Conservation (phyloP, 2,888 invertebrate genomes). For the Aelia acuminata region DNA sequence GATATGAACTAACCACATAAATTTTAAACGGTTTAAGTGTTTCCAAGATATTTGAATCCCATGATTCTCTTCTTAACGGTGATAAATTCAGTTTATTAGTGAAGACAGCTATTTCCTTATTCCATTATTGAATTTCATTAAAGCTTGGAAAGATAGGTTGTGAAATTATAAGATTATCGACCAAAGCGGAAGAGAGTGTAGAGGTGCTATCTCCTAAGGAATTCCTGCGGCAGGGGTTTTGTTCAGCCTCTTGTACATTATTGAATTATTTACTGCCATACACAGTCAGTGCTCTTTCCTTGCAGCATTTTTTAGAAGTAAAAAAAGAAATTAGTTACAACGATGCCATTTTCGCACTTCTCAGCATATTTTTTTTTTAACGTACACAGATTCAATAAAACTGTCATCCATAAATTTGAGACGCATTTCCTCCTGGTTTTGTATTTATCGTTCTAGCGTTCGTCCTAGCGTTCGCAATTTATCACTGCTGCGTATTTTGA, state of each 20-base stretch:
- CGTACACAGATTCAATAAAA: not conserved
- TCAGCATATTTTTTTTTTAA: not conserved
- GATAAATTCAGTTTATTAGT: too few species aligned
- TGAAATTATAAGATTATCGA: too few species aligned
- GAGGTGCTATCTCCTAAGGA: not conserved
- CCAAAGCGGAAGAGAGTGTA: not conserved
- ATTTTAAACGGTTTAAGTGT: too few species aligned
- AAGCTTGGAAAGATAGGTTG: not conserved
- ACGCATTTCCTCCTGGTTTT: too few species aligned
- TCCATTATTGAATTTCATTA: not conserved
- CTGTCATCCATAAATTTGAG: not conserved
- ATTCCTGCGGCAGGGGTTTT: constrained; percentile 14
- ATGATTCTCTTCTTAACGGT: too few species aligned
- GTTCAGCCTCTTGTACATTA: not conserved
- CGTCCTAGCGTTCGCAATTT: too few species aligned
- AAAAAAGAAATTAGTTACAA: not conserved
- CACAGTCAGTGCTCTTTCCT: not conserved
- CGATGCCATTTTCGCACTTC: not conserved
- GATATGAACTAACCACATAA: too few species aligned
- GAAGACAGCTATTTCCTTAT: not conserved
- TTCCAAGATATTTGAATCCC: not conserved
- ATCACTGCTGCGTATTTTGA: too few species aligned
- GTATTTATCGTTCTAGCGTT: too few species aligned
- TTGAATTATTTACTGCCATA: not conserved
- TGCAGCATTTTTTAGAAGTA: not conserved